Percentiles rank a stretch among this genome's conserved stretches.
These are phyloP conservation scores for Microctenopoma stevenorrisi DNA, from an alignment of 2,797 vertebrate genomes.

Conservation along the genomic window DNA sequence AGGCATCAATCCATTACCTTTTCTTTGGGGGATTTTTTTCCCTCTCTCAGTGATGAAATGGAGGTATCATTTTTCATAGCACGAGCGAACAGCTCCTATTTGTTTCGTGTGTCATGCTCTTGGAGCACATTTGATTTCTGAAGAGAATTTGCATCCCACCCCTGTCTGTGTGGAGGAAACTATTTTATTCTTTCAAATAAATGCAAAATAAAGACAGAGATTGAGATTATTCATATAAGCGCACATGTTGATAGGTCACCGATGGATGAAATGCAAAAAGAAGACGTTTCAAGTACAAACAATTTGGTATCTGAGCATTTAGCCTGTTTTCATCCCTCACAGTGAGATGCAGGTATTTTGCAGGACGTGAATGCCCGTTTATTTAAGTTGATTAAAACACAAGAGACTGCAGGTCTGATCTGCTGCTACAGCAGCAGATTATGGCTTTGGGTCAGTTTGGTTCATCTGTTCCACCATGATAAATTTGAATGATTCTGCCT, in stretches of 20 bases:
- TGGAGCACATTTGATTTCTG: conserved; percentile 41
- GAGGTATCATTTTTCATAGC: conserved; percentile 52
- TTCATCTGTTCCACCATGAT: no score
- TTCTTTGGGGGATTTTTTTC: conserved; percentile 20
- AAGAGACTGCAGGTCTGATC: accelerated
- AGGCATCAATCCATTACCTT: conserved; percentile 59
- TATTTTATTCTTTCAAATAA: conserved; percentile 30
- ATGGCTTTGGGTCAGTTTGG: no score
- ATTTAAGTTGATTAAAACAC: neutral
- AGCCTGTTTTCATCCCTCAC: neutral
- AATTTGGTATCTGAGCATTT: no score
- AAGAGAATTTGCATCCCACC: conserved; percentile 14
- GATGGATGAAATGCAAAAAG: conserved; percentile 8
- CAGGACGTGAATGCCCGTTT: neutral
- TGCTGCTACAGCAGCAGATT: no score
- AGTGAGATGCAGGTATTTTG: neutral
- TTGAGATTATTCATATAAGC: conserved; percentile 9
- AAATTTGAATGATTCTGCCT: no score
- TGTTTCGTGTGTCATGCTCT: conserved; percentile 2
- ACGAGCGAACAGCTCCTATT: conserved; percentile 2
- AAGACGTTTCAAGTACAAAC: neutral
- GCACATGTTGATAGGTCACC: neutral
- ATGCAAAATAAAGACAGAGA: conserved; percentile 44
- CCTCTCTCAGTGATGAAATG: conserved; percentile 17
- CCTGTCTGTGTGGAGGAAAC: conserved; percentile 20